Evolutionary conservation across 2,888 invertebrate genomes (phyloP), one percentile per base, ranked within the genome.

Genomic region (Epinotia nisella): DNA sequence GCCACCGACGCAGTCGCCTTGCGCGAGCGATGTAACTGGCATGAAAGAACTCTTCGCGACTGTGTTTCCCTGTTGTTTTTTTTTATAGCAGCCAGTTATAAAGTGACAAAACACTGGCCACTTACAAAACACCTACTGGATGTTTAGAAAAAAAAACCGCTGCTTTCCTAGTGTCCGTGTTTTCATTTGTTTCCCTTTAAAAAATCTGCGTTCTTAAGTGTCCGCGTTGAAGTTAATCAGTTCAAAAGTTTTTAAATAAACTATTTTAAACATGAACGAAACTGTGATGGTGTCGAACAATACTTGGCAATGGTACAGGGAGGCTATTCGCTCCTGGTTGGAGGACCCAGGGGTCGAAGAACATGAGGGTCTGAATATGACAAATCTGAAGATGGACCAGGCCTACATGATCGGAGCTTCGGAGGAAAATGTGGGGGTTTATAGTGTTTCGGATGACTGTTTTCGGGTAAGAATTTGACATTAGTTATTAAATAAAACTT

Each of bases 371-470:
- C 89, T 95, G 67, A 91, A 95, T 80, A 90, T 96, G 89, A 91
- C 94, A 0, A 85, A 93, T 11, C 83, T 97, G 80, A 85, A 87
- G 75, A 94, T 95, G 81, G 96, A 97, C 81, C 90, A 97, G 87
- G 96, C 96, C 0, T 97, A 95, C 80, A 86, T 94, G 79, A 88
- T 91, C 72, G 89, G 94, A 45, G 78, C 76, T 68, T 85, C 91
- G 13, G 89, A 89, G 21, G 82, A 81, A 7, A 84, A 85, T 73
- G 89, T 94, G 13, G 95, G 94, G 82, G 88, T 96, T 4, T 97
- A 96, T 82, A 91, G 94, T 24, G 94, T 96, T 0, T 96, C 96
- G 19, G 95, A 95, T 70, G 96, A 96, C 80, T 97, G 97, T 82
- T 94, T 95, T 82, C 92, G 94, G 87, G 97, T 97, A 87, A 94